phyloP scores from a whole-genome alignment of 2,113 vertebrate species.

The Pangasianodon gigas region DNA sequence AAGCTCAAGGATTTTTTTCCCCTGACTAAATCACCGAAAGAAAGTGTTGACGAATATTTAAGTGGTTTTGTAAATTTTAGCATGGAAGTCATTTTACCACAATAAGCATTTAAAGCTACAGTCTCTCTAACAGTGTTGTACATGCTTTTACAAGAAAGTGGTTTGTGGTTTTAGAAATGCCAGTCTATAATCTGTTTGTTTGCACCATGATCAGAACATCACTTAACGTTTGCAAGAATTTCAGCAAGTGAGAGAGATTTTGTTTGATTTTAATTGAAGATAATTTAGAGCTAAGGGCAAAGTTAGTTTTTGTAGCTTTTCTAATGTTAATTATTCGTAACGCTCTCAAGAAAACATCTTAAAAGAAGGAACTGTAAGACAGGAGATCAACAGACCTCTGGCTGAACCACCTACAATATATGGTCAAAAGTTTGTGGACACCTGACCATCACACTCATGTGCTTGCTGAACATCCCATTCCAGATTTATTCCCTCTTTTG shows the following conservation, averaged over 20 bases:
- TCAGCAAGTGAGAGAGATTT: neutral
- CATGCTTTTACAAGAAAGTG: neutral
- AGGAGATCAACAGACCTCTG: constrained; percentile 2
- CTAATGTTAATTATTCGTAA: neutral
- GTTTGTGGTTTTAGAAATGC: neutral
- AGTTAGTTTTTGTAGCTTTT: neutral
- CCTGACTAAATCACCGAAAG: too few species aligned
- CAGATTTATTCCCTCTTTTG: neutral
- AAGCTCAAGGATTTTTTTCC: too few species aligned
- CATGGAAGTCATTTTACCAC: too few species aligned
- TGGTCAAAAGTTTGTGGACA: neutral
- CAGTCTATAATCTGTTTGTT: neutral
- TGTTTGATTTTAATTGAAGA: neutral
- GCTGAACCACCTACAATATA: neutral
- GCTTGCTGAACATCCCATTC: neutral
- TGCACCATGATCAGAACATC: too few species aligned
- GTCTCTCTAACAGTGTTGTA: too few species aligned
- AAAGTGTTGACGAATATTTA: neutral
- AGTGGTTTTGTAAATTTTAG: neutral
- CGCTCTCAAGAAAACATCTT: neutral
- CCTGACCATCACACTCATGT: neutral
- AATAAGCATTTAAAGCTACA: too few species aligned
- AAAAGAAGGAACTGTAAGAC: constrained; percentile 31
- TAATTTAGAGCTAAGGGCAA: too few species aligned
- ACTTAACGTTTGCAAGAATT: neutral